Evolutionary conservation across 2,888 invertebrate species (phyloP), one percentile per base, ranked within the genome.

Genomic region (Synanthedon myopaeformis): DNA sequence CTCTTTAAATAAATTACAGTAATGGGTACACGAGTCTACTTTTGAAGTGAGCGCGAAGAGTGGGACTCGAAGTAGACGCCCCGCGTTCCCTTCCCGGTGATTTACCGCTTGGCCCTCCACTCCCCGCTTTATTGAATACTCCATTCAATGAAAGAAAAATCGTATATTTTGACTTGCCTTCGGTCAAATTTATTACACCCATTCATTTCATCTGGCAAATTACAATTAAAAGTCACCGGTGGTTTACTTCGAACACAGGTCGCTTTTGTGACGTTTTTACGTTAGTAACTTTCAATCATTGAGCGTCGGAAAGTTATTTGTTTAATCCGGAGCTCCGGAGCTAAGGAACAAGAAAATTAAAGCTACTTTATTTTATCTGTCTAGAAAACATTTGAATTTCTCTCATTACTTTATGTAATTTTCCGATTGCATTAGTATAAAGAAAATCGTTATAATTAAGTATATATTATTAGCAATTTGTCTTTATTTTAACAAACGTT

Each of bases 121-220:
- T 62, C 66, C 68, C 66, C 66, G 70, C 74, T 72, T 81, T 84
- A 84, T 84, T 82, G 81, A 85, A 84, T 78, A 76, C 77, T 72
- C 68, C 67, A 65, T 73, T 74, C 76, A 73, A 70, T 78, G 72
- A 75, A 79, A 81, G 84, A 82, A 81, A 81, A 82, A 77, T 82
- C 79, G 77, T 76, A 78, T 74, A 80, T 84, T 82, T 81, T 83
- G 79, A 82, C 74, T 65, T 75, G 68, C 61, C 69, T 66, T 67
- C 64, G 67, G 66, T 61, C 58, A 63, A 78, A 84, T 85, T 84
- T 84, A 84, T 78, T 72, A 73, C 73, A 70, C 66, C 72, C 76
- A 79, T 79, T 79, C 74, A 73, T 79, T 72, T 69, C 56, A 58
- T 66, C 64, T 77, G 73, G 75, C 75, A 73, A 76, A 74, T 71